phyloP scores from a whole-genome alignment of 2,797 vertebrate species.

The Lutjanus argentimaculatus region DNA sequence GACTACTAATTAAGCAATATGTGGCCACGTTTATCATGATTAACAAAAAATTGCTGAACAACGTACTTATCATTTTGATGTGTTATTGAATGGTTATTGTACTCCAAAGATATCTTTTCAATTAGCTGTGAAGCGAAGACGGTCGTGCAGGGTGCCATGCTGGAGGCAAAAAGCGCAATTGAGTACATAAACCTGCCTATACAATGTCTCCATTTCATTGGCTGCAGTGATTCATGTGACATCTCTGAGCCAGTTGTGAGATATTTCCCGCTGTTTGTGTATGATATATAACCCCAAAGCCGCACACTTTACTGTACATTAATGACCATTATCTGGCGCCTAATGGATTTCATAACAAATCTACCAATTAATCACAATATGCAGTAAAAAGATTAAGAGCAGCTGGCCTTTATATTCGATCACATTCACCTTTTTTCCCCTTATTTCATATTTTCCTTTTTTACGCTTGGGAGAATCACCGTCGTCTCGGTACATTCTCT shows the following conservation, averaged over 20 bases:
- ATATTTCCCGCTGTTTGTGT: conserved; percentile 69
- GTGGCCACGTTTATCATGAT: conserved; percentile 61
- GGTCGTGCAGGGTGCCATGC: conserved; percentile 75
- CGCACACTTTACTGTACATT: conserved; percentile 65
- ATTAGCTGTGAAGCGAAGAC: conserved; percentile 76
- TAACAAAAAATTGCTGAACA: conserved; percentile 54
- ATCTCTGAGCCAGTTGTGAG: conserved; percentile 55
- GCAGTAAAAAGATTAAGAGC: conserved; percentile 63
- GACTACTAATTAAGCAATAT: conserved; percentile 37
- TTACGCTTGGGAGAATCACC: conserved; percentile 67
- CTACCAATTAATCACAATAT: conserved; percentile 78
- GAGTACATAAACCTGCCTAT: conserved; percentile 76
- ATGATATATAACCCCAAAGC: conserved; percentile 62
- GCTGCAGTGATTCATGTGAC: conserved; percentile 79
- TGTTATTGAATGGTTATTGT: conserved; percentile 71
- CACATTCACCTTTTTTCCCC: conserved; percentile 56
- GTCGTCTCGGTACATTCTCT: conserved; percentile 62
- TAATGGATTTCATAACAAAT: conserved; percentile 68
- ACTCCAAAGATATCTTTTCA: conserved; percentile 75
- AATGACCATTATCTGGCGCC: conserved; percentile 61
- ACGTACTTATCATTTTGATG: conserved; percentile 52
- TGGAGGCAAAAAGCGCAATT: conserved; percentile 75
- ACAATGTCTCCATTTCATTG: conserved; percentile 78
- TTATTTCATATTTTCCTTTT: conserved; percentile 70
- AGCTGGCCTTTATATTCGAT: conserved; percentile 71